Evolutionary conservation across 2,888 invertebrate genomes (phyloP).

Genomic region (Eueremaeus valkanovi): DNA sequence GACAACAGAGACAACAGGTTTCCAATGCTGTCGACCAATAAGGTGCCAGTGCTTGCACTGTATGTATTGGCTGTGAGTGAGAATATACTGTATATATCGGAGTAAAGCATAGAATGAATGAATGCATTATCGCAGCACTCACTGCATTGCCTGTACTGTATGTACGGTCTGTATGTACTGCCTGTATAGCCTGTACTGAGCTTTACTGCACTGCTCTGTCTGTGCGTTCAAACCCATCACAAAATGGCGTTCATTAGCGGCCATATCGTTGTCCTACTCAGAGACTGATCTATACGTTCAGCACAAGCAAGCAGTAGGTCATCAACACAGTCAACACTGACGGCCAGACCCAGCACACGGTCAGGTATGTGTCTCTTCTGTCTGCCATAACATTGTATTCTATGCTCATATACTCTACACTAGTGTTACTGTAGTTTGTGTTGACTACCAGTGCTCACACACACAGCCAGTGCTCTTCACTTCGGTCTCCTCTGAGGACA

Average conservation of each 20-base stretch:
- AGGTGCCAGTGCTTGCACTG: neutral
- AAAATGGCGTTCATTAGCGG: constrained; percentile 24
- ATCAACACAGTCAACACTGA: neutral
- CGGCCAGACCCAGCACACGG: neutral
- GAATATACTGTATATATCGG: neutral
- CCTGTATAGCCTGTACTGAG: too few relatives aligned
- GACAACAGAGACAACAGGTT: constrained; percentile 21
- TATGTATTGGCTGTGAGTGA: neutral
- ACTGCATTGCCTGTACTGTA: too few relatives aligned
- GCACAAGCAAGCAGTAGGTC: constrained; percentile 20
- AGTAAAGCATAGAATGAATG: neutral
- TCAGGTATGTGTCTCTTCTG: too few relatives aligned
- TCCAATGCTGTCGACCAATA: neutral
- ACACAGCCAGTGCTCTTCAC: neutral
- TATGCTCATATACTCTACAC: too few relatives aligned
- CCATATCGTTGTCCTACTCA: constrained; percentile 32
- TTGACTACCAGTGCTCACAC: too few relatives aligned
- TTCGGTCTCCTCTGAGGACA: too few relatives aligned
- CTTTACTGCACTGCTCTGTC: too few relatives aligned
- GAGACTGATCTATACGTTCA: neutral
- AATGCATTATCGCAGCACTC: neutral
- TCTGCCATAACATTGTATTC: too few relatives aligned
- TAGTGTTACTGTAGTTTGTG: too few relatives aligned
- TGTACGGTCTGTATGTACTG: neutral
- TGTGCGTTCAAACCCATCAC: too few relatives aligned